Conservation (phyloP, 2,113 vertebrate genomes). For the Pseudopipra pipra region DNA sequence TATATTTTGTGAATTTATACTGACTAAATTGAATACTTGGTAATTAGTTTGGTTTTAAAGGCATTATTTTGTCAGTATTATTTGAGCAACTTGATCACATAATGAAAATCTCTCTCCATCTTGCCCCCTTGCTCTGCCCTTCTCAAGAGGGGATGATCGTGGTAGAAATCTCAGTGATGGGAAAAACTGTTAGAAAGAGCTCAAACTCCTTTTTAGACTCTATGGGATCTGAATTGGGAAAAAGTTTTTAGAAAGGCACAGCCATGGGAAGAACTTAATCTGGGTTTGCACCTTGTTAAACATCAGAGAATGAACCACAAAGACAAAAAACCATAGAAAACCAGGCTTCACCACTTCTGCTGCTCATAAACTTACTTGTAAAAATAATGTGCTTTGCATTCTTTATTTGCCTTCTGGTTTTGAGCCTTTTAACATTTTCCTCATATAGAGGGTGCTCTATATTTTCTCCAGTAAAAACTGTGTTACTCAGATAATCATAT, state of each 20-base stretch:
- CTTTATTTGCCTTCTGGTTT: not conserved
- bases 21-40: not conserved
- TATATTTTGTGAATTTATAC: not conserved
- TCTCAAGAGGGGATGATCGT: not conserved
- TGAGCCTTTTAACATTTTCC: not conserved
- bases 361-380: slow-evolving; percentile 14
- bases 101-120: not conserved
- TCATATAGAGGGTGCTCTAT: not conserved
- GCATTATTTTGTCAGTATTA: not conserved
- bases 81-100: not conserved
- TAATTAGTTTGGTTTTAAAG: not conserved
- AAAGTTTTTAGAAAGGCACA: not conserved
- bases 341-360: not conserved
- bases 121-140: not conserved
- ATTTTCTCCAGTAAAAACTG: not conserved
- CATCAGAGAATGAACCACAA: not conserved
- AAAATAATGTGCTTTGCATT: not conserved
- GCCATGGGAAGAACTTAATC: not conserved
- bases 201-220: not conserved
- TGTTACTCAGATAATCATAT: not conserved
- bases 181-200: not conserved
- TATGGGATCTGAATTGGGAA: not conserved
- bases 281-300: slow-evolving; percentile 21
- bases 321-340: not conserved
- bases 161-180: not conserved